phyloP scores from a whole-genome alignment of 64 coral and sea anemone genomes.

The Stichodactyla mertensii region DNA sequence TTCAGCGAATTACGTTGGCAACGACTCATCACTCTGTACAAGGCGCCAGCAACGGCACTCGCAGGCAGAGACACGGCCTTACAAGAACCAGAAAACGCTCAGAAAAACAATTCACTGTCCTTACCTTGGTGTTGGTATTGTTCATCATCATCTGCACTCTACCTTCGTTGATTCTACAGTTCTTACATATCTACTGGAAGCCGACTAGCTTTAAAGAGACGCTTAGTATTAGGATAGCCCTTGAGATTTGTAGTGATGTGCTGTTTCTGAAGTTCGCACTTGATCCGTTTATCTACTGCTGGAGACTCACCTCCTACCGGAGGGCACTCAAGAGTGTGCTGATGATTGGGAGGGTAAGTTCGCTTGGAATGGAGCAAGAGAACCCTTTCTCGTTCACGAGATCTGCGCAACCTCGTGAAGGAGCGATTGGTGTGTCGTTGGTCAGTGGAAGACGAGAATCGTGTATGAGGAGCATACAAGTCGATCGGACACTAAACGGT shows the following conservation, averaged over 20 bases:
- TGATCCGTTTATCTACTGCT: constrained; percentile 69
- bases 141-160: constrained; percentile 42
- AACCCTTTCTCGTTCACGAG: neutral
- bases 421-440: neutral
- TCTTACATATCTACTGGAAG: neutral
- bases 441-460: neutral
- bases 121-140: constrained; percentile 16
- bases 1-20: neutral
- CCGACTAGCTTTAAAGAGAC: neutral
- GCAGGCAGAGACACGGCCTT: neutral
- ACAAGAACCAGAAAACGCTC: constrained; percentile 16
- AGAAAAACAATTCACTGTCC: constrained; percentile 23
- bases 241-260: constrained; percentile 24
- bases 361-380: neutral
- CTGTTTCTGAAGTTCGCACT: constrained; percentile 70
- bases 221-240: neutral
- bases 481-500: no score
- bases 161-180: constrained; percentile 37
- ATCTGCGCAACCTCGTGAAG: neutral
- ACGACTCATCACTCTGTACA: neutral
- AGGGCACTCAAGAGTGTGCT: constrained; percentile 48
- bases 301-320: constrained; percentile 62
- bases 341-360: neutral
- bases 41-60: neutral
- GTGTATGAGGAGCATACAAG: neutral